phyloP scores from a whole-genome alignment of 2,113 vertebrate species.

The Centropus bengalensis region DNA sequence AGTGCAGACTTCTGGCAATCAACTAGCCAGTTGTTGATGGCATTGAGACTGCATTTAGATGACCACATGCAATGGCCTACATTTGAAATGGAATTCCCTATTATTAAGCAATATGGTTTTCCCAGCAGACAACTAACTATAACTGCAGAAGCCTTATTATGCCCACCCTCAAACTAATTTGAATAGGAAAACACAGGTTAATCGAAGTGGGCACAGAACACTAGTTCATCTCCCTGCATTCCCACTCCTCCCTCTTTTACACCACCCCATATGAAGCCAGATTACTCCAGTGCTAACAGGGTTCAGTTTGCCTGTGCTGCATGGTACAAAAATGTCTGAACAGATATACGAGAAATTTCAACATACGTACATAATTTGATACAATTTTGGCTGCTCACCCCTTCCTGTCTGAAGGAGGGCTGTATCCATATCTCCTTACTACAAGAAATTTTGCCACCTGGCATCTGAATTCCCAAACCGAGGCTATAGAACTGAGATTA shows the following conservation, averaged over 20 bases:
- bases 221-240: not conserved
- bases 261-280: not conserved
- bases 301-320: not conserved
- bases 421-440: not conserved
- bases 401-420: not conserved
- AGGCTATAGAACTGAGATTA: not conserved
- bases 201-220: not conserved
- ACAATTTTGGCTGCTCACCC: not conserved
- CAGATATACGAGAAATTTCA: not conserved
- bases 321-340: not conserved
- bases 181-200: not conserved
- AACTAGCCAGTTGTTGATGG: not conserved
- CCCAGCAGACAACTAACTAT: not conserved
- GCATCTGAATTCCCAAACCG: not conserved
- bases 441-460: not conserved
- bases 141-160: not conserved
- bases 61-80: not conserved
- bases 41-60: not conserved
- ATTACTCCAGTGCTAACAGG: not conserved
- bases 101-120: not conserved
- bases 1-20: not conserved
- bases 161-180: accelerated
- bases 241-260: not conserved
- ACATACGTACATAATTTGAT: not conserved
- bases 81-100: not conserved